Percentiles rank a stretch among this genome's conserved stretches.
phyloP scores from a whole-genome alignment of 2,113 vertebrate species.

The Emydura subglobosa region DNA sequence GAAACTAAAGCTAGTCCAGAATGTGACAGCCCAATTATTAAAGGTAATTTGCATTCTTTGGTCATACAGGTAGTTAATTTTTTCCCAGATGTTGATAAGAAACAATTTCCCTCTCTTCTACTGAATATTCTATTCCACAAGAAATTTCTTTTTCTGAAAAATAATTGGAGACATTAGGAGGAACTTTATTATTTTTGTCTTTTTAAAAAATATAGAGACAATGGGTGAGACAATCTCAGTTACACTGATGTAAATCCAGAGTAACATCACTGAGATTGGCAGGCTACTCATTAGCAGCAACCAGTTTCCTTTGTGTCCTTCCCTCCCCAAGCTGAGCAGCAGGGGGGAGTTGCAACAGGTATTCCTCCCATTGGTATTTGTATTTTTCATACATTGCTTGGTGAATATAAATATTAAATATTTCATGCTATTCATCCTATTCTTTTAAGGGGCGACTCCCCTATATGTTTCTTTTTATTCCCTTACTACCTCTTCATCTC shows the following conservation, averaged over 20 bases:
- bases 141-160: neutral
- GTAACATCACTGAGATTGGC: accelerated
- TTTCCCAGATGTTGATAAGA: neutral
- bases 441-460: neutral
- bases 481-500: neutral
- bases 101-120: neutral
- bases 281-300: neutral
- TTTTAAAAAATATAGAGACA: neutral
- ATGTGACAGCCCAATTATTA: neutral
- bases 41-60: neutral
- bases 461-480: neutral
- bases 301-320: neutral
- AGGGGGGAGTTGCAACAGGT: neutral
- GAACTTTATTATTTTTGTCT: neutral
- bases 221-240: neutral
- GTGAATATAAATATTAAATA: neutral
- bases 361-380: neutral
- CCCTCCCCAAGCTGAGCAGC: neutral
- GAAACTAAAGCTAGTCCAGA: neutral
- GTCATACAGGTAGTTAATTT: neutral
- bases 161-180: neutral
- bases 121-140: neutral
- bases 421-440: neutral
- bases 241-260: neutral
- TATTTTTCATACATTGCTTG: neutral